Evolutionary conservation across 2,797 vertebrate species (phyloP), one percentile per base, ranked within the genome.

Genomic region (Myripristis jacobus): DNA sequence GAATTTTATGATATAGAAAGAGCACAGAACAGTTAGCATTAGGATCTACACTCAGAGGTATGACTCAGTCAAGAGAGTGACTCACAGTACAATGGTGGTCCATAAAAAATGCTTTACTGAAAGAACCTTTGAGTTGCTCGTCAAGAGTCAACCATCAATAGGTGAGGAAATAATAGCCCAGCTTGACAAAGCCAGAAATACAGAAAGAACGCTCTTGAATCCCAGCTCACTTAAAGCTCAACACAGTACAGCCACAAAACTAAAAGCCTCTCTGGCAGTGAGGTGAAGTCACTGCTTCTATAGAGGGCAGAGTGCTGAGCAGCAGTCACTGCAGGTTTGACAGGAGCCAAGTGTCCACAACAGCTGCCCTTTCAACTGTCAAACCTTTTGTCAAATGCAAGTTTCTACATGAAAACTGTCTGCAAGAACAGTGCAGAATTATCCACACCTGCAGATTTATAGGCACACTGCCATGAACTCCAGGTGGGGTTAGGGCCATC

Each of bases 1-100:
- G n/a, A 58, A 70, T 27, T 68, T 65, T 44, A 56, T 60, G 47
- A 71, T 16, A 34, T 68, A 57, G 29, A 24, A 69, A 82, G 74
- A 80, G 62, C 6, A 4, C 13, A 16, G 22, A 25, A 21, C 6
- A 10, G 16, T 12, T 52, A 53, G 15, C 6, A 16, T 18, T 16
- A 16, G 51, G 25, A 53, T 53, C 13, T 29, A 53, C 5, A 27
- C 2, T 27, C 18, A 53, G 21, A 16, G 12, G 24, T 27, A 15
- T 25, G 51, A 53, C 13, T 53, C 27, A 3, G 4, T 5, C 15
- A 52, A 36, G 34, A 52, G n/a, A 12, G 19, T 25, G 6, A 53
- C 6, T 25, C 19, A 19, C 11, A 43, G 34, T 36, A 36, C 34
- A 36, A 12, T 36, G 34, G 8, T 36, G 34, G 34, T 36, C 34